Conservation (phyloP, 2,113 vertebrate genomes). For the Isichthys henryi region DNA sequence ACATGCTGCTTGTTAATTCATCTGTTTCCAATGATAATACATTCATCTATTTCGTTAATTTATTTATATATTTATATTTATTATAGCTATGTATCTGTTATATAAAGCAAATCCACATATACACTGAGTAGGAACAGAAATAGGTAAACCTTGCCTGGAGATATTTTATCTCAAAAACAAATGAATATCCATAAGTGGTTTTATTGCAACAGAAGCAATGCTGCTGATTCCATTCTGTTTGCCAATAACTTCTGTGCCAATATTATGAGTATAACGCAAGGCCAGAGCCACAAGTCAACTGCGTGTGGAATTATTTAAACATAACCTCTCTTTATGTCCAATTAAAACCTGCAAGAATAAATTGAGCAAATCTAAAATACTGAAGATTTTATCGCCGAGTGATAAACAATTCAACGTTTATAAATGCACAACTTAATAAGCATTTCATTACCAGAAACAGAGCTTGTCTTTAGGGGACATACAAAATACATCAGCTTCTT, state of each 20-base stretch:
- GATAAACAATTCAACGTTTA: slow-evolving; percentile 43
- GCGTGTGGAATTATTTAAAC: slow-evolving; percentile 30
- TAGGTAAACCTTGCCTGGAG: background rate
- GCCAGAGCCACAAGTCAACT: slow-evolving; percentile 4
- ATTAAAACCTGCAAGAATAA: slow-evolving; percentile 30
- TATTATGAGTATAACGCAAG: background rate
- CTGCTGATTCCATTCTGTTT: background rate
- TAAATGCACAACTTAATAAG: slow-evolving; percentile 31
- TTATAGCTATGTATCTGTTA: background rate
- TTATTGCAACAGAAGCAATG: background rate
- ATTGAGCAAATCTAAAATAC: slow-evolving; percentile 22
- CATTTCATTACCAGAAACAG: background rate
- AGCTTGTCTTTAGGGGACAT: background rate
- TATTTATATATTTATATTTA: slow-evolving; percentile 26
- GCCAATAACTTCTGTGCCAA: background rate
- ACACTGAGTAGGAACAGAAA: slow-evolving; percentile 1
- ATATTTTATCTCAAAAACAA: background rate
- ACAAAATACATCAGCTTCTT: background rate
- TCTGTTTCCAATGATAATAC: slow-evolving; percentile 8
- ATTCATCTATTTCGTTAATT: slow-evolving; percentile 9
- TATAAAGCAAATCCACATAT: background rate
- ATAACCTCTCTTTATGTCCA: slow-evolving; percentile 51
- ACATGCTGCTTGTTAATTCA: slow-evolving; percentile 24
- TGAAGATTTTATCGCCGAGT: slow-evolving; percentile 22
- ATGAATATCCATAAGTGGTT: background rate